Base-by-base conservation (phyloP, 2,113 vertebrate species). In the Hydrochoerus hydrochaeris region DNA sequence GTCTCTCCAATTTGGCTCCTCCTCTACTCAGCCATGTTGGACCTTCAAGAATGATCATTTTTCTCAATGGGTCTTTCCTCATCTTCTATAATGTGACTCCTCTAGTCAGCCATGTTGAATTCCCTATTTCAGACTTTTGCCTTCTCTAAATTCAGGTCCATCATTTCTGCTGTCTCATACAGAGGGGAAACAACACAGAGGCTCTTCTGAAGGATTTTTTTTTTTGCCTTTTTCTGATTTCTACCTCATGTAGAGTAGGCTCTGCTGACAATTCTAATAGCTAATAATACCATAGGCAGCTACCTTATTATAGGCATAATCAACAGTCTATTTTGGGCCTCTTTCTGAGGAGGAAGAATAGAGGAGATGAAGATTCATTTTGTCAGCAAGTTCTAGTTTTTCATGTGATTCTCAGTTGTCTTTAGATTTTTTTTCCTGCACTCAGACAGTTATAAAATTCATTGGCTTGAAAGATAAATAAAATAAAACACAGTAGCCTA, bases 391-490 rank as follows among this genome's bases (percentile, higher is more conserved):
- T 89, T 96, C 52, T 44, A 88, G 89, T 95, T 97, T 97, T 97
- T 94, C 88, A 81, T 88, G 67, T 63, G 88, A 97, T 92, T 96
- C 94, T 97, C 83, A 91, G 92, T 86, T 95, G 83, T 94, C 88
- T 96, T 91, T 67, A 85, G 91, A 92, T 52, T 92, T 96, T 86
- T 96, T 86, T 80, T 60, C 26, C 88, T 92, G 88, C 78, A 41
- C 92, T 97, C 92, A 90, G 92, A 97, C 90, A 95, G 85, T 88
- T 97, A 93, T 96, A 97, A 97, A 97, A 98, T 73, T 80, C 96
- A 98, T 96, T 92, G 94, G 85, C 82, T 97, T 92, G 57, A 94
- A 98, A 97, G 73, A 69, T 92, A 96, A 96, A 96, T 96, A 97
- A 97, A 97, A 94, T 93, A 97, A 94, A 97, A 90, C 90, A 95